These are phyloP conservation scores for Heliothis virescens DNA, from an alignment of 1,140 invertebrate species.

Conservation along the genomic window DNA sequence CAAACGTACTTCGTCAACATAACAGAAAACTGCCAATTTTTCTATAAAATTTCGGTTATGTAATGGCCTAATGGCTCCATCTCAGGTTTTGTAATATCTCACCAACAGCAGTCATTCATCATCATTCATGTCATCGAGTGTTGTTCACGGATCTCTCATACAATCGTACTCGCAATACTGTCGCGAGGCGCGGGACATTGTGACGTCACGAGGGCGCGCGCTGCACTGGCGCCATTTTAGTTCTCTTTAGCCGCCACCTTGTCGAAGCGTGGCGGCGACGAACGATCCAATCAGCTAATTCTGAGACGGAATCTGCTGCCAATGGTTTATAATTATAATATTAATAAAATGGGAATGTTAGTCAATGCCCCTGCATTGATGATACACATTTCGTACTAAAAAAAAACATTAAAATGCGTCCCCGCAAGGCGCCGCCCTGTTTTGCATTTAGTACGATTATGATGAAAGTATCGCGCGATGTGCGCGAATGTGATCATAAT, in stretches of 20 bases:
- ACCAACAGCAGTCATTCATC: not conserved
- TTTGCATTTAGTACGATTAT: slow-evolving; percentile 79
- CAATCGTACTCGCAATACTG: slow-evolving; percentile 65
- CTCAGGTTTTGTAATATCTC: not conserved
- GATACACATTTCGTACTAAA: slow-evolving; percentile 74
- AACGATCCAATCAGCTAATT: slow-evolving; percentile 78
- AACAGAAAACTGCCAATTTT: not conserved
- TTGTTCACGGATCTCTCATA: slow-evolving; percentile 57
- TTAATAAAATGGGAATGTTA: slow-evolving; percentile 70
- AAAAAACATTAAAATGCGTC: slow-evolving; percentile 59
- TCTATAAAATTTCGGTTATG: not conserved
- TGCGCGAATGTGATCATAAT: slow-evolving; percentile 77
- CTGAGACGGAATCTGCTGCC: slow-evolving; percentile 67
- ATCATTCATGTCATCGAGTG: not conserved
- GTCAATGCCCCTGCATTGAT: slow-evolving; percentile 73
- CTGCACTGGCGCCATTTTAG: slow-evolving; percentile 63
- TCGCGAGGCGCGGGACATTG: slow-evolving; percentile 58
- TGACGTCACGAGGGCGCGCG: slow-evolving; percentile 56
- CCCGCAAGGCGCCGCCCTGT: slow-evolving; percentile 56
- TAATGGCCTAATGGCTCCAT: not conserved
- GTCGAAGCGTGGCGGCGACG: slow-evolving; percentile 67
- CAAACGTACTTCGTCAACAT: too few relatives aligned
- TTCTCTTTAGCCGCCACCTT: slow-evolving; percentile 59
- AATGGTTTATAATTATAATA: slow-evolving; percentile 62
- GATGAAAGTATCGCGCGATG: slow-evolving; percentile 66